These are phyloP conservation scores for Scomber colias DNA, from an alignment of 2,113 vertebrate species.

Conservation along the genomic window DNA sequence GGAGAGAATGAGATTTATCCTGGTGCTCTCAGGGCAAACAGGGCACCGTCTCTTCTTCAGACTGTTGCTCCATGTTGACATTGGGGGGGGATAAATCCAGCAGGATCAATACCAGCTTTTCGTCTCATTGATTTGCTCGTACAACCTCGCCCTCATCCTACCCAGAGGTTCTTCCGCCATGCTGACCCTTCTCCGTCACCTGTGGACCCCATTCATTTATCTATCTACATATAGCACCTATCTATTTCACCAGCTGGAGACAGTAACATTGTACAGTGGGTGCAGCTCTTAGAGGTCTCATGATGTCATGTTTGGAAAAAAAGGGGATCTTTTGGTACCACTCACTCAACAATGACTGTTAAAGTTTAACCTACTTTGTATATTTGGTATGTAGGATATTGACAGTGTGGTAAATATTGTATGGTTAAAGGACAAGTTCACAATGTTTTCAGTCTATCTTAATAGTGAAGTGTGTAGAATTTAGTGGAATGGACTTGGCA, in stretches of 20 bases:
- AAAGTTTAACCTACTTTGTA: not conserved
- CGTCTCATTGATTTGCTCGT: slow-evolving; percentile 76
- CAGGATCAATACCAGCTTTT: slow-evolving; percentile 80
- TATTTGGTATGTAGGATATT: not conserved
- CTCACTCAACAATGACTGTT: not conserved
- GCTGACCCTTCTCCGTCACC: slow-evolving; percentile 71
- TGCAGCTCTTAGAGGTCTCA: slow-evolving; percentile 35
- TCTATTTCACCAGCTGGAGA: slow-evolving; percentile 48
- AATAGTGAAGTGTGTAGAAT: too few species aligned
- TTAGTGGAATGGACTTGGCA: too few species aligned
- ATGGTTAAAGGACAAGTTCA: too few species aligned
- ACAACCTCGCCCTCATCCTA: slow-evolving; percentile 66
- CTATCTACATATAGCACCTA: slow-evolving; percentile 63
- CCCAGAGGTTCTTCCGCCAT: slow-evolving; percentile 67
- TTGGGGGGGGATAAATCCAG: slow-evolving; percentile 79
- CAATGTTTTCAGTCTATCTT: too few species aligned
- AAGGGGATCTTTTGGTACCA: not conserved
- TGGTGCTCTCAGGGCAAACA: slow-evolving; percentile 67
- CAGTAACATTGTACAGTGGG: slow-evolving; percentile 31
- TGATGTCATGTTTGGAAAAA: slow-evolving; percentile 41
- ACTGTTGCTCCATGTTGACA: slow-evolving; percentile 76
- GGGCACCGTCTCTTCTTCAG: slow-evolving; percentile 67
- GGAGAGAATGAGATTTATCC: slow-evolving; percentile 72
- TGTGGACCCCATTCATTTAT: slow-evolving; percentile 62
- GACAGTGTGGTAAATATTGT: not conserved